Conservation (phyloP, 2,797 vertebrate species). For the Sphaeramia orbicularis region DNA sequence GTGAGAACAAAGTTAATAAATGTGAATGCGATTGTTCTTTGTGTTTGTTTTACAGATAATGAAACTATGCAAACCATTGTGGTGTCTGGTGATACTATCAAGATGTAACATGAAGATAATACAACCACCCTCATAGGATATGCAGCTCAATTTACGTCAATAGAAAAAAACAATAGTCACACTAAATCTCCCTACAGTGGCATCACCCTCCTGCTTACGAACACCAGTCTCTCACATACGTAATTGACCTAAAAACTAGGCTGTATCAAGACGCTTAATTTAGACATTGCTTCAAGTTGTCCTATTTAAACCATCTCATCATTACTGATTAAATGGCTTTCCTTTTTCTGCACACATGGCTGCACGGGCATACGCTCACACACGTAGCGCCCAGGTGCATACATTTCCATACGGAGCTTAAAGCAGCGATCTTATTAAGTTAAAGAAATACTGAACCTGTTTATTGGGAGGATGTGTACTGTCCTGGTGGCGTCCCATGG, state of each 20-base stretch:
- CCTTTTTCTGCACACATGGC: slow-evolving; percentile 21
- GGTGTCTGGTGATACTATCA: slow-evolving; percentile 3
- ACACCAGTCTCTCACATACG: slow-evolving; percentile 42
- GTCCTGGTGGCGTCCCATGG: slow-evolving; percentile 71
- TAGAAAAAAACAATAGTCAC: slow-evolving; percentile 35
- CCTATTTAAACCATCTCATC: slow-evolving; percentile 75
- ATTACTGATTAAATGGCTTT: slow-evolving; percentile 65
- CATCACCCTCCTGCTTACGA: slow-evolving; percentile 39
- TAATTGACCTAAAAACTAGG: slow-evolving; percentile 77
- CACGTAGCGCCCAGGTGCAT: neutral
- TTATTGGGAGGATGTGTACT: slow-evolving; percentile 51
- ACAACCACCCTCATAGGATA: neutral
- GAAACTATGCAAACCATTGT: slow-evolving; percentile 17
- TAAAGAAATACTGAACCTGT: slow-evolving; percentile 68
- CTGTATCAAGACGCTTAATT: slow-evolving; percentile 70
- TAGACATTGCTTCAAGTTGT: slow-evolving; percentile 76
- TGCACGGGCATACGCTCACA: slow-evolving; percentile 8
- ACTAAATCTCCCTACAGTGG: slow-evolving; percentile 20
- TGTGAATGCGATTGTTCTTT: slow-evolving; percentile 12
- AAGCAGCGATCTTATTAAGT: slow-evolving; percentile 13
- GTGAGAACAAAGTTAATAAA: slow-evolving; percentile 14
- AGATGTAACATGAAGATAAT: neutral
- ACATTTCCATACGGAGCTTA: no score
- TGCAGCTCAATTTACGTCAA: slow-evolving; percentile 14
- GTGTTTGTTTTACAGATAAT: slow-evolving; percentile 14